Evolutionary conservation across 2,888 invertebrate genomes (phyloP).

Genomic region (Drosophila ustulata): DNA sequence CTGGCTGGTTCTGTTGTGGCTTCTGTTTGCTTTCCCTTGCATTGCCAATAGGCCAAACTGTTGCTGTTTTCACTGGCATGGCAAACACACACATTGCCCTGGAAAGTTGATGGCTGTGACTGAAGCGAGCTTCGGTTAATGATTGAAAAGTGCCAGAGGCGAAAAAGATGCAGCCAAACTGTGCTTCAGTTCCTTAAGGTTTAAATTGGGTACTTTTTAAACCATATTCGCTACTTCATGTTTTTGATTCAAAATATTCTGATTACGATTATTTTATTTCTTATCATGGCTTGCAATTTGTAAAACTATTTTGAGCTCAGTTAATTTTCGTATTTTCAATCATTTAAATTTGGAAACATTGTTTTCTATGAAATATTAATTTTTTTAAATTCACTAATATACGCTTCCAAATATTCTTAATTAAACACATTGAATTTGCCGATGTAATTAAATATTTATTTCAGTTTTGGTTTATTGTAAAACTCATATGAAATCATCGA

Average conservation of each 20-base stretch:
- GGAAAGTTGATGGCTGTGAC: background rate
- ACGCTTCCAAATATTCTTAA: no score
- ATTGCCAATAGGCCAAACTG: conserved; percentile 54
- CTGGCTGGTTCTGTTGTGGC: conserved; percentile 16
- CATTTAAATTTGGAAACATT: no score
- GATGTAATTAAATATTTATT: background rate
- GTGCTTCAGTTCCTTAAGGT: background rate
- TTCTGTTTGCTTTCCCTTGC: conserved; percentile 37
- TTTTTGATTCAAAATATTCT: background rate
- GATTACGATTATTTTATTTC: background rate
- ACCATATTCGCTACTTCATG: background rate
- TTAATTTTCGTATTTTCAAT: no score
- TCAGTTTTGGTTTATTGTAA: no score
- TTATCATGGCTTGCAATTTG: no score
- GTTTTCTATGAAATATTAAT: no score
- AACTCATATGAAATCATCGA: no score
- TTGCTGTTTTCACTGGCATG: conserved; percentile 49
- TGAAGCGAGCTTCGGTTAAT: background rate
- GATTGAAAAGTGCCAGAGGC: conserved; percentile 6
- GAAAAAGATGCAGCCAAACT: background rate
- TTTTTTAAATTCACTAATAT: no score
- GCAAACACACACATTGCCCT: conserved; percentile 7
- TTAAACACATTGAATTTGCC: background rate
- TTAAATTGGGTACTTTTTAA: background rate
- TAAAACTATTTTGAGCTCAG: no score